Evolutionary conservation across 2,888 invertebrate species (phyloP).

Genomic region (Phyllotreta striolata): DNA sequence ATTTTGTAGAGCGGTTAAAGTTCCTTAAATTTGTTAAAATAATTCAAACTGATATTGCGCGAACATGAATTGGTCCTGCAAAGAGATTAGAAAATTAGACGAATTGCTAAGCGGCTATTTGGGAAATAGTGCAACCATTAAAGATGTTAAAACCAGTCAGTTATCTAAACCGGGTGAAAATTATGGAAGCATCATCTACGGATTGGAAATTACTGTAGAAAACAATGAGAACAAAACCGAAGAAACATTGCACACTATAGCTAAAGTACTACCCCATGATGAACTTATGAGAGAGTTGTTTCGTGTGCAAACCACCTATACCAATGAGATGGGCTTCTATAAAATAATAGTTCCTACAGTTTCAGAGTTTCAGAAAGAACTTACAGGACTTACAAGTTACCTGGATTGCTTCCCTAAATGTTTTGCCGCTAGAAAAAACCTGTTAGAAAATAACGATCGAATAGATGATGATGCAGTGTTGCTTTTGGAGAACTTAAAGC

Average conservation of each 20-base stretch:
- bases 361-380: slow-evolving; percentile 61
- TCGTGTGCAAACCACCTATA: slow-evolving; percentile 64
- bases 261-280: slow-evolving; percentile 66
- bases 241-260: slow-evolving; percentile 60
- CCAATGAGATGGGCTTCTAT: slow-evolving; percentile 66
- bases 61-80: too few species aligned
- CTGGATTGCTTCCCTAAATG: slow-evolving; percentile 63
- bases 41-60: too few species aligned
- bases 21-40: too few species aligned
- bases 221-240: slow-evolving; percentile 37
- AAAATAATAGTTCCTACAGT: slow-evolving; percentile 62
- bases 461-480: slow-evolving; percentile 66
- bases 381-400: slow-evolving; percentile 58
- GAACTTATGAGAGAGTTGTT: slow-evolving; percentile 63
- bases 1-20: too few species aligned
- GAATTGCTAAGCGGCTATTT: background rate
- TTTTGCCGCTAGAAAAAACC: slow-evolving; percentile 64
- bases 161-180: slow-evolving; percentile 62
- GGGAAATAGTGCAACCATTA: slow-evolving; percentile 5
- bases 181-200: slow-evolving; percentile 67
- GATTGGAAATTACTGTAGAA: slow-evolving; percentile 56
- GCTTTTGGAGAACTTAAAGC: slow-evolving; percentile 65
- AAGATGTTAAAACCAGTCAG: slow-evolving; percentile 10
- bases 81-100: too few species aligned
- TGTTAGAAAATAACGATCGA: slow-evolving; percentile 50